phyloP scores from a whole-genome alignment of 1,140 invertebrate species.

The Diuraphis noxia region DNA sequence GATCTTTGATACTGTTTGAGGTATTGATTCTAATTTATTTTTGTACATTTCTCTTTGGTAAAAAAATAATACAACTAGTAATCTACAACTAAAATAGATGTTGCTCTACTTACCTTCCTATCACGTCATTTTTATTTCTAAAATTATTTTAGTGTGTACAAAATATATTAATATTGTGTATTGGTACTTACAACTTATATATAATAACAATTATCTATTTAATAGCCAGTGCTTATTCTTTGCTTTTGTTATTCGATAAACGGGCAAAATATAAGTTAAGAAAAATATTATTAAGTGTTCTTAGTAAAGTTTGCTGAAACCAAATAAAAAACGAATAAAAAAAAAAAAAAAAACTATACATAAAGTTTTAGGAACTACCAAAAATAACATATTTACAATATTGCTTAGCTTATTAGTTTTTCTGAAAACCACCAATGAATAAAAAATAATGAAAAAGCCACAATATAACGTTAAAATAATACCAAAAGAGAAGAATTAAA shows the following conservation, averaged over 20 bases:
- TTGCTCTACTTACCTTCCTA: neutral
- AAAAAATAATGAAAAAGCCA: conserved; percentile 18
- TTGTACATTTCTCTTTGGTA: neutral
- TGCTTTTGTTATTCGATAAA: neutral
- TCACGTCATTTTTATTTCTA: neutral
- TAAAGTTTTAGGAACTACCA: neutral
- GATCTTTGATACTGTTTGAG: neutral
- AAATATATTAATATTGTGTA: neutral
- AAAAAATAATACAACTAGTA: too few relatives aligned
- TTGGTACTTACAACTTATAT: neutral
- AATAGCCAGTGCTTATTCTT: neutral
- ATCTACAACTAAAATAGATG: neutral
- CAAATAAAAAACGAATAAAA: neutral
- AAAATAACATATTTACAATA: neutral
- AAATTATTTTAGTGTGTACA: neutral
- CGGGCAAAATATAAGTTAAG: neutral
- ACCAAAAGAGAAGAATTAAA: neutral
- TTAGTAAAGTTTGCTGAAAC: neutral
- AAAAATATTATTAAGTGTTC: neutral
- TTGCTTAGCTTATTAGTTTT: neutral
- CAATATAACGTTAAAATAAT: neutral
- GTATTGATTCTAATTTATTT: neutral
- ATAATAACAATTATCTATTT: neutral
- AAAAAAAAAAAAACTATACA: neutral
- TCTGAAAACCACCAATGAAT: neutral